Evolutionary conservation across 2,113 vertebrate genomes (phyloP), one percentile per base, ranked within the genome.

Genomic region (Myrmecophaga tridactyla): DNA sequence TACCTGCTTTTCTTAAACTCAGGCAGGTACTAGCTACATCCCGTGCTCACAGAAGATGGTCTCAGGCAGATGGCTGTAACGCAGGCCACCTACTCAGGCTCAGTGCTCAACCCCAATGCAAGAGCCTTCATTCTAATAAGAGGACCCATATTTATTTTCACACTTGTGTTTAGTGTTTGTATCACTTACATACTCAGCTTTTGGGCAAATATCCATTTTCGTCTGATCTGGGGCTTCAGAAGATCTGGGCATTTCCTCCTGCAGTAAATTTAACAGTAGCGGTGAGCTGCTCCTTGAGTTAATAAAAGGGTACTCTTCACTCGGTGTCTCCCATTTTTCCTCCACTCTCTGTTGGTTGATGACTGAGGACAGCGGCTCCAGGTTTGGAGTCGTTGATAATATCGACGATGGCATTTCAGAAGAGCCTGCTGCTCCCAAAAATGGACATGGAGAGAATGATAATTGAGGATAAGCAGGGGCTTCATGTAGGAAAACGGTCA

Each of bases 211-310:
- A n/a, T 82, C 89, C 72, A 36, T 76, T 73, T 62, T 94, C 46
- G 41, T 60, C 67, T 94, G 97, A 86, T 96, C 31, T 53, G 97
- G 97, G 20, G 97, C 96, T 23, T 98, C 98, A 17, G 94, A 96
- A 0, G 97, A 97, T 41, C 98, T 98, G 73, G 98, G 99, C 89
- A 98, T 89, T 69, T 99, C 99, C 56, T 99, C 99, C 91, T 98
- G 99, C 95, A 99, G 98, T 78, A 99, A 96, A 96, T 99, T 98
- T 67, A 99, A 97, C 97, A 99, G 99, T 39, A 99, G 98, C 0
- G 99, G 98, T 3, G 99, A 99, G 96, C 99, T 99, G 72, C 98
- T 99, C 86, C 98, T 97, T 1, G 99, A 99, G 92, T 98, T 98
- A 51, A 98, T 98, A 29, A 90, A 96, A 3, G 92, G 67, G 51